Conservation (phyloP, 2,888 invertebrate species). For the Cephus pulcher region DNA sequence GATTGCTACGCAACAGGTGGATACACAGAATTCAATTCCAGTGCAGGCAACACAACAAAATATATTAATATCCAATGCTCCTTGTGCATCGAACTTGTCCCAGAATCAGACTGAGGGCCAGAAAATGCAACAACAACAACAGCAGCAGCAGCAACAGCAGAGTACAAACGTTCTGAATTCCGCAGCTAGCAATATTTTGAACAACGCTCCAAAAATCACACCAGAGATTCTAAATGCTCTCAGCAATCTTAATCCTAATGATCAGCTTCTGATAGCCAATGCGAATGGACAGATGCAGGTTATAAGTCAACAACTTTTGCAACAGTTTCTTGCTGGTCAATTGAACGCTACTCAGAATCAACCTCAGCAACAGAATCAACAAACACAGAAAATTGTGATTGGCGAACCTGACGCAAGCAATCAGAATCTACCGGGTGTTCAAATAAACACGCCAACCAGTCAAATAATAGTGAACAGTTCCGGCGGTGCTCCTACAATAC, state of each 20-base stretch:
- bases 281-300: conserved; percentile 65
- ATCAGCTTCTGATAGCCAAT: conserved; percentile 61
- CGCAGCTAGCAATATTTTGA: conserved; percentile 56
- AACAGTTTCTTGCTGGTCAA: conserved; percentile 61
- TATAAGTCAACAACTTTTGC: conserved; percentile 61
- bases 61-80: conserved; percentile 56
- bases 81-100: conserved; percentile 32
- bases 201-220: conserved; percentile 61
- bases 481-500: conserved; percentile 64
- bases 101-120: conserved; percentile 12
- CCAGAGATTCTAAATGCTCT: conserved; percentile 62
- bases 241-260: conserved; percentile 63
- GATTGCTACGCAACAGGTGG: conserved; percentile 9
- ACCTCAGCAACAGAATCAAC: conserved; percentile 44
- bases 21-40: conserved; percentile 32
- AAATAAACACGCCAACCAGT: conserved; percentile 64
- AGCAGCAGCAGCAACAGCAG: conserved; percentile 31
- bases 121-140: conserved; percentile 25
- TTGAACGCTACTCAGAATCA: conserved; percentile 47
- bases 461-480: conserved; percentile 65
- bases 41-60: conserved; percentile 42
- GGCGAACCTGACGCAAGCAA: conserved; percentile 58
- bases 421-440: conserved; percentile 61
- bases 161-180: conserved; percentile 53
- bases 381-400: conserved; percentile 63